These are phyloP conservation scores for Megamerina dolium DNA, from an alignment of 2,888 invertebrate species.

Conservation along the genomic window DNA sequence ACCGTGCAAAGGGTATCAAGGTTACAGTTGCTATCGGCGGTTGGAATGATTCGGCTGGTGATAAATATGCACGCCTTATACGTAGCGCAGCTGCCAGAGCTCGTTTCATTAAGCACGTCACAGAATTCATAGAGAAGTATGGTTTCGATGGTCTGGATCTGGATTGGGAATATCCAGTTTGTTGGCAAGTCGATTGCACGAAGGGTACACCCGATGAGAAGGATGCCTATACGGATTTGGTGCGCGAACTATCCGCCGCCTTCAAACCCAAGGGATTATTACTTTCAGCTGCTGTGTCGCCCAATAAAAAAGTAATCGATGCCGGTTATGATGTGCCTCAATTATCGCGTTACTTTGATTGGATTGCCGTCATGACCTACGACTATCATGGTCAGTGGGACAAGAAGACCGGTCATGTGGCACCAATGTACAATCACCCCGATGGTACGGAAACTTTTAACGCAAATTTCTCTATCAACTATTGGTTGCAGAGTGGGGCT, in stretches of 20 bases:
- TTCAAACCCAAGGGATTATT: constrained; percentile 67
- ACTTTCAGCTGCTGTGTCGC: constrained; percentile 79
- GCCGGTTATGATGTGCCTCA: constrained; percentile 76
- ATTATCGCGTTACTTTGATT: constrained; percentile 72
- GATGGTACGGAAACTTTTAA: constrained; percentile 71
- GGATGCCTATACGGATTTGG: constrained; percentile 66
- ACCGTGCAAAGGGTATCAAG: constrained; percentile 68
- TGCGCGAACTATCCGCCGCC: constrained; percentile 65
- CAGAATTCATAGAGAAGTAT: constrained; percentile 71
- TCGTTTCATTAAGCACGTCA: constrained; percentile 67
- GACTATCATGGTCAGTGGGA: constrained; percentile 92
- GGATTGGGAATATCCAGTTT: constrained; percentile 92
- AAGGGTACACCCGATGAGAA: constrained; percentile 79
- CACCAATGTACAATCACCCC: constrained; percentile 76
- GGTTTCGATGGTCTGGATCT: constrained; percentile 87
- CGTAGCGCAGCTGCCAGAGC: constrained; percentile 65
- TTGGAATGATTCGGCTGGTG: constrained; percentile 90
- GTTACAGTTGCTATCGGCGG: constrained; percentile 86
- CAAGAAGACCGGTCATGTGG: constrained; percentile 81
- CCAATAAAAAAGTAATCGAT: constrained; percentile 76
- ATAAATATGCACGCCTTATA: constrained; percentile 79
- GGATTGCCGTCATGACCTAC: constrained; percentile 88
- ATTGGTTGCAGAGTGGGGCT: constrained; percentile 80
- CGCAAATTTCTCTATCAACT: constrained; percentile 78
- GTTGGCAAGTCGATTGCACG: constrained; percentile 83